phyloP scores from a whole-genome alignment of 2,888 invertebrate genomes.

The Nemurella pictetii region DNA sequence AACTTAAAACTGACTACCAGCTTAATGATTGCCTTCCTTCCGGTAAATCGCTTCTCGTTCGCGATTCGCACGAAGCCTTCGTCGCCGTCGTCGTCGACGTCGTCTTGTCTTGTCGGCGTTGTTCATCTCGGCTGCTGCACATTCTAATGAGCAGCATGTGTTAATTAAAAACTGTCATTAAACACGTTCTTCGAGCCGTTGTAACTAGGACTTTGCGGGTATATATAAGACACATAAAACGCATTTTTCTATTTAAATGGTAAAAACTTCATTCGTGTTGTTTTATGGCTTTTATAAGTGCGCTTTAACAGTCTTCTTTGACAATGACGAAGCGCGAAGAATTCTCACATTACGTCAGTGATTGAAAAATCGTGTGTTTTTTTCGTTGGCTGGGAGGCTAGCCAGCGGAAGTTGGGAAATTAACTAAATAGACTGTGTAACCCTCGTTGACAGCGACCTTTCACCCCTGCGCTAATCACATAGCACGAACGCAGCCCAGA shows the following conservation, averaged over 20 bases:
- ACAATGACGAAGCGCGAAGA: background rate
- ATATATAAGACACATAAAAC: background rate
- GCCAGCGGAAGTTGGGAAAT: background rate
- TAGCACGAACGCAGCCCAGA: background rate
- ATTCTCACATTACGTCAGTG: background rate
- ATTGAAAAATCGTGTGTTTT: background rate
- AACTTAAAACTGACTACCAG: background rate
- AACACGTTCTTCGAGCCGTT: background rate
- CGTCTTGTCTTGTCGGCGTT: too few relatives aligned
- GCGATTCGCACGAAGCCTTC: background rate
- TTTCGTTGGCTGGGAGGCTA: background rate
- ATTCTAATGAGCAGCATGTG: background rate
- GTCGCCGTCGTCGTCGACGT: too few relatives aligned
- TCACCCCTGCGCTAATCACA: background rate
- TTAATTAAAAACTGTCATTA: background rate
- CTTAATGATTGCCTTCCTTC: background rate
- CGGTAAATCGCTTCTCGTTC: background rate
- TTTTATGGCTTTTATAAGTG: background rate
- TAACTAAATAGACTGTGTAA: background rate
- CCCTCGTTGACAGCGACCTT: background rate
- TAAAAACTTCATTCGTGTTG: background rate
- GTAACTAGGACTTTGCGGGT: background rate
- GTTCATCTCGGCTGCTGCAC: background rate
- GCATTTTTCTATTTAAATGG: background rate
- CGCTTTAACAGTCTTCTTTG: background rate